Base-by-base conservation (phyloP, 2,113 vertebrate genomes). In the Ictalurus furcatus region DNA sequence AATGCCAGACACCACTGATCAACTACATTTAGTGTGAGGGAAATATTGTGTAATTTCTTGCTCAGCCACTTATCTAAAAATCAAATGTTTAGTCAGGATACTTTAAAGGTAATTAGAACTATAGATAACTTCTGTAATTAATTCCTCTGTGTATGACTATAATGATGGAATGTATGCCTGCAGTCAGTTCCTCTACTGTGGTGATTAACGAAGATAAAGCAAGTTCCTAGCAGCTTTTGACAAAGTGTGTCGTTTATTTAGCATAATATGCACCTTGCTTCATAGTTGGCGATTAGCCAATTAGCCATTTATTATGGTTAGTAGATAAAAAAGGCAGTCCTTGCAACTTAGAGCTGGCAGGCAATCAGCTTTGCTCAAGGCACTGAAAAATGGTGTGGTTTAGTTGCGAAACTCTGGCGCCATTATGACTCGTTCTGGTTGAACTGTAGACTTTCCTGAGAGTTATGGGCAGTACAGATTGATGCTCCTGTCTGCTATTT, bases 271-370 rank as follows among this genome's bases (percentile, higher is more conserved):
- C 61, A 25, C 61, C 17, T 56, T 40, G 34, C 78, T 81, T 59
- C 56, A 71, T 71, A 84, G 34, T 59, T 88, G 65, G 87, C 52
- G n/a, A 59, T 83, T 82, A 73, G 87, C 87, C 87, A 88, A 83
- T 71, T 44, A 88, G 87, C 34, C 80, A 69, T 73, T 83, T 88
- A 71, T 88, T 84, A 34, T 56, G 52, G 80, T 85, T 67, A 40
- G 67, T 79, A 74, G n/a, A 78, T 85, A 48, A 78, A 76, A 85
- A 65, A 63, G 37, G 12, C 81, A 76, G 71, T 37, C 28, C 54
- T 88, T 63, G 40, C 82, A 73, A 63, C 16, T 54, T 54, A 54
- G 59, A 56, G 63, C 48, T 88, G 87, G 63, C 87, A 80, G 78
- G 19, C 40, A 16, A 69, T 81, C 76, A 56, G 2, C 76, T 58